Evolutionary conservation across 2,113 vertebrate species (phyloP).

Genomic region (Triplophysa siluroides): DNA sequence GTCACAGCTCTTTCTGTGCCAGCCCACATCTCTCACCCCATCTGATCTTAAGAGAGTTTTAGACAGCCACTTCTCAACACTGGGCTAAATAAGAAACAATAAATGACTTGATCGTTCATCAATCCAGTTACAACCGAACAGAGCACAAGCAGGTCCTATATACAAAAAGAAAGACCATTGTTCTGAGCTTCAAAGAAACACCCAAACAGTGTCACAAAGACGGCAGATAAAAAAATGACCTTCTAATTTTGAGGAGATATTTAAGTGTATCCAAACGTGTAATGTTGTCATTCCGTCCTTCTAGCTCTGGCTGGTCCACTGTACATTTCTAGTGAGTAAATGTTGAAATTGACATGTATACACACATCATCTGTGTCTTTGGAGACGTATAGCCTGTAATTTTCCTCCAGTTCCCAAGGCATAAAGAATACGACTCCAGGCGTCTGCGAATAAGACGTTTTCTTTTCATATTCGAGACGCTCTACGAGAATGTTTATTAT

Average conservation of each 20-base stretch:
- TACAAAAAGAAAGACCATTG: constrained; percentile 16
- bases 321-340: not conserved
- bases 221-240: not conserved
- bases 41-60: constrained; percentile 19
- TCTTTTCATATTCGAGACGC: not conserved
- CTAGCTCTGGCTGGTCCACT: too few relatives aligned
- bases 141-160: constrained; percentile 1
- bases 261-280: not conserved
- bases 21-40: constrained; percentile 17
- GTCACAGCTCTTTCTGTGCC: not conserved
- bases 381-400: not conserved
- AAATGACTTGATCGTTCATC: constrained; percentile 10
- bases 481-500: too few relatives aligned
- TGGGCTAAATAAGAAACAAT: not conserved
- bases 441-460: not conserved
- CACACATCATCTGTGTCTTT: not conserved
- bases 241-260: not conserved
- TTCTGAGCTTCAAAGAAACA: constrained; percentile 14
- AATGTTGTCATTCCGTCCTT: not conserved
- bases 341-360: not conserved
- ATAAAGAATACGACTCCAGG: not conserved
- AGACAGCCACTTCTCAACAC: constrained; percentile 17
- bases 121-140: not conserved
- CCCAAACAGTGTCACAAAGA: constrained; percentile 23
- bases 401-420: constrained; percentile 2